phyloP scores from a whole-genome alignment of 2,888 invertebrate genomes.

The Rhagonycha lutea region DNA sequence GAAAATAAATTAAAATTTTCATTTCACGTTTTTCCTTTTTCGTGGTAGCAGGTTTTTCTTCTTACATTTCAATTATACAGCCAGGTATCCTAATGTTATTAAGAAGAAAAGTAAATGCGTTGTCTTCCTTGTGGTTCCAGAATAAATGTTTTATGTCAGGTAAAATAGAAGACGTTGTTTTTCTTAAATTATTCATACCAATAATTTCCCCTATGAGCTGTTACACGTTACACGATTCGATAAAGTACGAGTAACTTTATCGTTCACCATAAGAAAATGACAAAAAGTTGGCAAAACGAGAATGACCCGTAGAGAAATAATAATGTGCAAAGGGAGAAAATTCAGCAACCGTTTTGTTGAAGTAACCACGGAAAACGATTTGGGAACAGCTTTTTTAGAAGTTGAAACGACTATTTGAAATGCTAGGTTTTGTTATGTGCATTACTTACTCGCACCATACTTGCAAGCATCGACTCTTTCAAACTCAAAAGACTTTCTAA shows the following conservation, averaged over 20 bases:
- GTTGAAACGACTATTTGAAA: constrained; percentile 25
- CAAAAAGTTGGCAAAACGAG: constrained; percentile 15
- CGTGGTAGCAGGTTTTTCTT: background rate
- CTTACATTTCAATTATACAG: background rate
- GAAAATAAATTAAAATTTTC: background rate
- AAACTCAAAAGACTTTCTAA: background rate
- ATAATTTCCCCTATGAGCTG: constrained; percentile 2
- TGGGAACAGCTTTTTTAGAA: constrained; percentile 23
- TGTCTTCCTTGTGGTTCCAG: background rate
- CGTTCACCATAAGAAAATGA: constrained; percentile 15
- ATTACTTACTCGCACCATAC: background rate
- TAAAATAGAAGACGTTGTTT: background rate
- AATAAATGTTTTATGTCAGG: background rate
- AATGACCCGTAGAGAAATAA: constrained; percentile 27
- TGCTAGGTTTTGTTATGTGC: constrained; percentile 16
- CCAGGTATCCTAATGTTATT: background rate
- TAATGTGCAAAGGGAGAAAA: constrained; percentile 24
- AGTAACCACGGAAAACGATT: constrained; percentile 22
- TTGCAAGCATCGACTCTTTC: constrained; percentile 5
- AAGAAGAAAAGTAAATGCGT: background rate
- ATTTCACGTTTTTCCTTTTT: background rate
- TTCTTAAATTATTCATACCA: constrained; percentile 6
- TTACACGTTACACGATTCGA: background rate
- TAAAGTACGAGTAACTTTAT: constrained; percentile 9
- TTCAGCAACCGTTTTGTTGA: constrained; percentile 22